phyloP scores from a whole-genome alignment of 2,888 invertebrate genomes.

The Anoncus sp. region DNA sequence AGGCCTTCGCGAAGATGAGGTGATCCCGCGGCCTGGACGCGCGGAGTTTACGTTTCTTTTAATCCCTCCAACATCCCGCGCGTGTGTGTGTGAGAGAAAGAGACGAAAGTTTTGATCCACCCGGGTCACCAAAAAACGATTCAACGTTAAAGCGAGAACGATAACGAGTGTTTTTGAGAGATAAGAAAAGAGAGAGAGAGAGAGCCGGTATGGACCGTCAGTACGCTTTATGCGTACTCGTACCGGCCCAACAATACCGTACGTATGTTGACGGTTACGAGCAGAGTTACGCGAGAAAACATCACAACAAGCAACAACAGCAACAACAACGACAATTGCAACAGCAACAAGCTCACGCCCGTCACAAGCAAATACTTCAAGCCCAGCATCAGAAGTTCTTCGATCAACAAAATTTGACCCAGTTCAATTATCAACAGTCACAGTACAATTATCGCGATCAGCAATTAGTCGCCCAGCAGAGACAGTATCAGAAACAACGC shows the following conservation, averaged over 20 bases:
- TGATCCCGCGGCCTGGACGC: slow-evolving; percentile 69
- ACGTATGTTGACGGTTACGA: slow-evolving; percentile 79
- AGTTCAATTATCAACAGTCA: slow-evolving; percentile 68
- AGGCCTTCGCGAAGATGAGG: slow-evolving; percentile 82
- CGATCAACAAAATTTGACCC: slow-evolving; percentile 67
- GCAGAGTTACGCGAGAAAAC: slow-evolving; percentile 69
- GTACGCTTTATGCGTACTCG: slow-evolving; percentile 82
- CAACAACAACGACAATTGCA: slow-evolving; percentile 55
- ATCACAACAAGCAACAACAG: slow-evolving; percentile 69
- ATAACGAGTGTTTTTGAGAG: too few species aligned
- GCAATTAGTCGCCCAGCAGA: slow-evolving; percentile 64
- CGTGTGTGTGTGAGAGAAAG: too few species aligned
- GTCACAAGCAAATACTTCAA: slow-evolving; percentile 57
- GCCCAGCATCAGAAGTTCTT: slow-evolving; percentile 45
- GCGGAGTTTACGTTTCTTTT: slow-evolving; percentile 58
- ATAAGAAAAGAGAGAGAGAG: slow-evolving; percentile 49
- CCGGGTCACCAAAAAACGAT: not conserved
- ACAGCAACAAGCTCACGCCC: slow-evolving; percentile 33
- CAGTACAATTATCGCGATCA: slow-evolving; percentile 61
- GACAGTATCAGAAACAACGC: slow-evolving; percentile 54
- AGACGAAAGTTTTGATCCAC: slow-evolving; percentile 1
- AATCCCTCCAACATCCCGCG: slow-evolving; percentile 50
- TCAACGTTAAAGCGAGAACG: slow-evolving; percentile 37
- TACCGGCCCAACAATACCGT: slow-evolving; percentile 82
- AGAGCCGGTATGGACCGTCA: slow-evolving; percentile 82